These are phyloP conservation scores for Gymnothorax javanicus DNA, from an alignment of 2,797 vertebrate genomes.

Conservation along the genomic window DNA sequence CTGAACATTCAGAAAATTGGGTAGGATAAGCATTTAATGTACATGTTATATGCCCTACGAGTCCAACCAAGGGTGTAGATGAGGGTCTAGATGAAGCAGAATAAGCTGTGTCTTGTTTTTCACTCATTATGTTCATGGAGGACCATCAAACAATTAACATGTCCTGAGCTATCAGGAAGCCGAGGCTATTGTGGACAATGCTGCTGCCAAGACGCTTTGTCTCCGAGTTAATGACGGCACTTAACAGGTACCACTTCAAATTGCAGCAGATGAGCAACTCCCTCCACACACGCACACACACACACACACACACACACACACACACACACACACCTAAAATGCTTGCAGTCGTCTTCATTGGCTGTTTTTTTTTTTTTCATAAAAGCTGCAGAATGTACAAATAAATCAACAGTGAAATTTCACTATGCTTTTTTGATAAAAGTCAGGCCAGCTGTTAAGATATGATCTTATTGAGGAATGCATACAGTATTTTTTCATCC, in stretches of 20 bases:
- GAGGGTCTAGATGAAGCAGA: background rate
- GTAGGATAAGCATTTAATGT: background rate
- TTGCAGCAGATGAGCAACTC: background rate
- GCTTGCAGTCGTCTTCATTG: background rate
- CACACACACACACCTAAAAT: background rate
- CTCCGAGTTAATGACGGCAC: conserved; percentile 58
- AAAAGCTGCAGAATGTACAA: background rate
- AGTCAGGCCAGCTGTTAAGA: background rate
- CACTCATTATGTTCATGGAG: conserved; percentile 24
- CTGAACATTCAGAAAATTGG: background rate
- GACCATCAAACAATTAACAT: conserved; percentile 48
- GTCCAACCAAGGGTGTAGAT: background rate
- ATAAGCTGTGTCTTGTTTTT: conserved; percentile 13
- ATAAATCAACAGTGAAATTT: background rate
- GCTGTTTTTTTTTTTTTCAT: background rate
- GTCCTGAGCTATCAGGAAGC: conserved; percentile 54
- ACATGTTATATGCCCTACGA: background rate
- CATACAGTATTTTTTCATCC: background rate
- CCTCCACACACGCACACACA: background rate
- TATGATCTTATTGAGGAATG: background rate
- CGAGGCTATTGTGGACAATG: conserved; percentile 46
- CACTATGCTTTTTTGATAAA: background rate
- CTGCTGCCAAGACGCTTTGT: conserved; percentile 55
- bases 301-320: background rate
- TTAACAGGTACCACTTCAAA: conserved; percentile 56